phyloP scores from a whole-genome alignment of 2,888 invertebrate species.

The Pollenia griseotomentosa region DNA sequence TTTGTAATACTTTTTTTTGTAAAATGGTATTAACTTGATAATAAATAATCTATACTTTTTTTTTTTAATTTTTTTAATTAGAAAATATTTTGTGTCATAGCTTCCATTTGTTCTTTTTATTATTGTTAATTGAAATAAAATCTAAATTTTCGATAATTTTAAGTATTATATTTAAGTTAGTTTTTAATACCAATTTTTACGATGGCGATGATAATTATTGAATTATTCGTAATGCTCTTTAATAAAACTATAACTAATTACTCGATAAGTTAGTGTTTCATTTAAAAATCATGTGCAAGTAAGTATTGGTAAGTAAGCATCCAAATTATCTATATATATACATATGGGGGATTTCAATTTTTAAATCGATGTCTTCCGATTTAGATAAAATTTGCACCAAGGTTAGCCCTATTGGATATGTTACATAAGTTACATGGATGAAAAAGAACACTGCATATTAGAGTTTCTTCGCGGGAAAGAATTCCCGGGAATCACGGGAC shows the following conservation, averaged over 20 bases:
- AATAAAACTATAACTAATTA: conserved; percentile 55
- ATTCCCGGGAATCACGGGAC: too few species aligned
- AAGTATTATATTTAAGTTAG: conserved; percentile 67
- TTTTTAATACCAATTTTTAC: conserved; percentile 60
- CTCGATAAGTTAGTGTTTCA: conserved; percentile 27
- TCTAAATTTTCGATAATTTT: conserved; percentile 37
- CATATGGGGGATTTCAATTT: too few species aligned
- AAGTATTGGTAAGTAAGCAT: background rate
- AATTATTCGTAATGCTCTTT: conserved; percentile 48
- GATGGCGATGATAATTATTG: conserved; percentile 46
- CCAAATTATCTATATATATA: background rate
- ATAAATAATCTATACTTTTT: conserved; percentile 14
- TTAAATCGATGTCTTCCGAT: too few species aligned
- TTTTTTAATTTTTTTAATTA: conserved; percentile 25
- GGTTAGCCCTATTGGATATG: too few species aligned
- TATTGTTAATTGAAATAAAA: conserved; percentile 54
- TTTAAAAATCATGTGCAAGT: background rate
- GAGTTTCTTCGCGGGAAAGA: too few species aligned
- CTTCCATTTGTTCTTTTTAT: conserved; percentile 51
- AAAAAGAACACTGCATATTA: too few species aligned
- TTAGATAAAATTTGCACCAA: too few species aligned
- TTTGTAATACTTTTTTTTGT: conserved; percentile 45
- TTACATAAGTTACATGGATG: too few species aligned
- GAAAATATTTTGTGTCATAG: conserved; percentile 68
- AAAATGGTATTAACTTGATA: conserved; percentile 40